A percentile compares a stretch with the other conserved stretches of the same genome.
Evolutionary conservation across 2,113 vertebrate species (phyloP).

Genomic region (Leiothrix lutea): DNA sequence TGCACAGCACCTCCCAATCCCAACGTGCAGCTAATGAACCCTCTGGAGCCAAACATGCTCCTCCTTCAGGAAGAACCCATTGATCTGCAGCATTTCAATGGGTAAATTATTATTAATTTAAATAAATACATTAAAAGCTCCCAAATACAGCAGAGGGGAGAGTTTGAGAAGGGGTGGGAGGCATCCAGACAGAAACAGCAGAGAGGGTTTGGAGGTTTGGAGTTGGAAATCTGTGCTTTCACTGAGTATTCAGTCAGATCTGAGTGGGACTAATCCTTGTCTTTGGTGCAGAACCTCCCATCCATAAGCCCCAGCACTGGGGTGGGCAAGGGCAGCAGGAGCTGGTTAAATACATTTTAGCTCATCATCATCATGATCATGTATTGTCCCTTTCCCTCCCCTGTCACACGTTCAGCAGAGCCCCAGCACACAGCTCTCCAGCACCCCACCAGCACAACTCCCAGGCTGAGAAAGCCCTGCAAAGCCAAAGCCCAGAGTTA

Average conservation of each 20-base stretch:
- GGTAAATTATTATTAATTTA: not conserved
- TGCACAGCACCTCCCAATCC: not conserved
- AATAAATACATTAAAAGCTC: not conserved
- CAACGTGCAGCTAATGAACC: not conserved
- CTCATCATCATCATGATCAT: not conserved
- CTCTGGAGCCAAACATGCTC: rapidly evolving
- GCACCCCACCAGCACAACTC: not conserved
- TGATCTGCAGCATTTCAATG: not conserved
- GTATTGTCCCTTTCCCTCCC: not conserved
- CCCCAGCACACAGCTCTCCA: rapidly evolving
- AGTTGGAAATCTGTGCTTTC: not conserved
- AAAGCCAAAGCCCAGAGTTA: not conserved
- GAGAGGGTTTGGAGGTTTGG: not conserved
- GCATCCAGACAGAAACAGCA: not conserved
- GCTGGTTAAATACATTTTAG: not conserved
- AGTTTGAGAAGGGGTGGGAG: not conserved
- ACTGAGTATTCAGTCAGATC: not conserved
- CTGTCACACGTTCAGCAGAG: rapidly evolving
- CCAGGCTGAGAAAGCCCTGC: not conserved
- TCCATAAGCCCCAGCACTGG: rapidly evolving
- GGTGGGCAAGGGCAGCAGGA: not conserved
- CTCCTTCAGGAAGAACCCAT: not conserved
- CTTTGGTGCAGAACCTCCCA: not conserved
- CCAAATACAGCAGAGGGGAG: not conserved
- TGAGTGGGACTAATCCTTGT: not conserved